Percentiles rank a stretch among this genome's conserved stretches.
phyloP scores from a whole-genome alignment of 2,888 invertebrate species.

The Ophioninae sp. region DNA sequence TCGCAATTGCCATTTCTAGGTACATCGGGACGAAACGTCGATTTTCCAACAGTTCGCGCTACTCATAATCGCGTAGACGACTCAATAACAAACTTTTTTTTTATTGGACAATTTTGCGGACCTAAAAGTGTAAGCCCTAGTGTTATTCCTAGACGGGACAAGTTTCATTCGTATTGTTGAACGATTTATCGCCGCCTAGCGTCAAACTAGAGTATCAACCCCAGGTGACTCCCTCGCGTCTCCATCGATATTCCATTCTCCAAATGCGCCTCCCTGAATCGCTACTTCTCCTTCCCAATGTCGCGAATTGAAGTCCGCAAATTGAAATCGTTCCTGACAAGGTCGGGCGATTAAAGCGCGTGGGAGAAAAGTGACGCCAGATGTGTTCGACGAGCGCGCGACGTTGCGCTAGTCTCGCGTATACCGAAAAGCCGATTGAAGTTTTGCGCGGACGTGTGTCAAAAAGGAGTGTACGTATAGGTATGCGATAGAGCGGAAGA shows the following conservation, averaged over 20 bases:
- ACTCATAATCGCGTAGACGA: no score
- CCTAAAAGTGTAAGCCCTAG: no score
- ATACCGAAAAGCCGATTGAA: conserved; percentile 21
- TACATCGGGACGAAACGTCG: no score
- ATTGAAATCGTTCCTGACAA: neutral
- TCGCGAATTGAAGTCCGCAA: neutral
- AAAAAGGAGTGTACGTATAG: neutral
- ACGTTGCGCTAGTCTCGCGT: neutral
- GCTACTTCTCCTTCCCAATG: neutral
- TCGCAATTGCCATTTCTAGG: no score
- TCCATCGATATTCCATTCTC: neutral
- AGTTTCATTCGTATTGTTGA: neutral
- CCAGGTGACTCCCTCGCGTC: neutral
- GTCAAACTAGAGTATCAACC: neutral
- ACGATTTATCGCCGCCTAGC: neutral
- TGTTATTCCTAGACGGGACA: neutral
- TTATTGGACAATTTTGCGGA: no score
- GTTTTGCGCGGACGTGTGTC: neutral
- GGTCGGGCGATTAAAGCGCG: neutral
- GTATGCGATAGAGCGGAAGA: neutral
- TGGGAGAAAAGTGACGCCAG: neutral
- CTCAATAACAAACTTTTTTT: no score
- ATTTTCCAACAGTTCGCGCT: no score
- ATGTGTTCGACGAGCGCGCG: neutral
- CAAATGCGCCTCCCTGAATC: neutral